Conservation (phyloP, 2,888 invertebrate species). For the Spilosoma lubricipeda region DNA sequence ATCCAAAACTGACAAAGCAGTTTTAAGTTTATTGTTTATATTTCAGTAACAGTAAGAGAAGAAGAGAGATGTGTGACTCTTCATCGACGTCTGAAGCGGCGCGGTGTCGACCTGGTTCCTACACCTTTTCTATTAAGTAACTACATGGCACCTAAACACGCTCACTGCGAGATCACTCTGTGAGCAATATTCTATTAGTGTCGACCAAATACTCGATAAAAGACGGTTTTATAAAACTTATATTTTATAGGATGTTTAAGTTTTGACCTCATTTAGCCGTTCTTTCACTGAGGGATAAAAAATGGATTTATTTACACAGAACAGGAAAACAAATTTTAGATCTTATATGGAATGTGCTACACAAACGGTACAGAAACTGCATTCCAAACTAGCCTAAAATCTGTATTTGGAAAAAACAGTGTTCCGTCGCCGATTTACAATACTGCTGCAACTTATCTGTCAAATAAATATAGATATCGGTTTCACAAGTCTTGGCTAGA, state of each 20-base stretch:
- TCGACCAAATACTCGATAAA: slow-evolving; percentile 4
- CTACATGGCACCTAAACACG: slow-evolving; percentile 69
- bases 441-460: too few species aligned
- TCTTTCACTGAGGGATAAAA: background rate
- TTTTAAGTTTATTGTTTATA: too few species aligned
- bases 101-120: slow-evolving; percentile 79
- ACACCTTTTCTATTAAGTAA: slow-evolving; percentile 84
- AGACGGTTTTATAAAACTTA: background rate
- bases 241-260: background rate
- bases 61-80: slow-evolving; percentile 65
- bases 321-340: too few species aligned
- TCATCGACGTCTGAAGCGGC: slow-evolving; percentile 62
- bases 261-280: background rate
- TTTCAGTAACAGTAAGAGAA: slow-evolving; percentile 55
- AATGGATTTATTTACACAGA: too few species aligned
- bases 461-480: too few species aligned
- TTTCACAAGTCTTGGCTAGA: too few species aligned
- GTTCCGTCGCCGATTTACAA: too few species aligned
- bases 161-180: slow-evolving; percentile 73
- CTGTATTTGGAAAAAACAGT: too few species aligned
- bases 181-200: slow-evolving; percentile 37
- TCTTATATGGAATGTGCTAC: too few species aligned
- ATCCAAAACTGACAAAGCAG: too few species aligned
- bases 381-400: too few species aligned
- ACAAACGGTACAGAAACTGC: too few species aligned